Evolutionary conservation across 1,140 invertebrate species (phyloP), one percentile per base, ranked within the genome.

Genomic region (Drosophila orosa): DNA sequence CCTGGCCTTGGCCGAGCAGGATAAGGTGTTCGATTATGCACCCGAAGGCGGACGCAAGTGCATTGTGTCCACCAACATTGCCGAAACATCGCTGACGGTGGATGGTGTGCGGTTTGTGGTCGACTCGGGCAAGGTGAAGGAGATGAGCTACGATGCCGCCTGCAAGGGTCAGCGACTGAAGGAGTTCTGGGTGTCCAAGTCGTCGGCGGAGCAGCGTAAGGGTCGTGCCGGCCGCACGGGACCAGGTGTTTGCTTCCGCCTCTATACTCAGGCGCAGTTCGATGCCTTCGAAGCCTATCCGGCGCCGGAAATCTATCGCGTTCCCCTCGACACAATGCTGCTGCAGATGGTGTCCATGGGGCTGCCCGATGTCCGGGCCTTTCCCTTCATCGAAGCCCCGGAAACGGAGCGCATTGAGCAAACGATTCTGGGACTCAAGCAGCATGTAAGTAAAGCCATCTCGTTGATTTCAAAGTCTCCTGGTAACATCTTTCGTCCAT

Each of bases 61-160:
- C 91, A 98, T 99, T 68, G 95, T 99, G 3, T 98, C 98, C 1
- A 99, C 99, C n/a, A 99, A 99, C 90, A 99, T 99, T 62, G 98
- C 99, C 0, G 99, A 99, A 94, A 99, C 99, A 1, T 99, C 98
- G 6, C 96, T 99, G 5, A 99, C 99, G 0, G 99, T 99, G 65
- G 99, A 99, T 93, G 99, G 98, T 5, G 97, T 99, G 67, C 93
- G 98, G 90, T 99, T 99, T 94, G 98, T 99, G 3, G 95, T 98
- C 7, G 99, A 99, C 93, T 99, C 98, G 13, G 97, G 97, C 25
- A 98, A 98, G 94, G 97, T 99, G 0, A 99, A 99, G 93, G 97
- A 99, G 93, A 99, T 99, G 97, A 98, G 95, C 91, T 99, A 98
- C 92, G 97, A 99, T 92, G 95, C 97, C 0, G 94, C 94, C 4